Evolutionary conservation across 2,113 vertebrate genomes (phyloP).

Genomic region (Dipodomys spectabilis): DNA sequence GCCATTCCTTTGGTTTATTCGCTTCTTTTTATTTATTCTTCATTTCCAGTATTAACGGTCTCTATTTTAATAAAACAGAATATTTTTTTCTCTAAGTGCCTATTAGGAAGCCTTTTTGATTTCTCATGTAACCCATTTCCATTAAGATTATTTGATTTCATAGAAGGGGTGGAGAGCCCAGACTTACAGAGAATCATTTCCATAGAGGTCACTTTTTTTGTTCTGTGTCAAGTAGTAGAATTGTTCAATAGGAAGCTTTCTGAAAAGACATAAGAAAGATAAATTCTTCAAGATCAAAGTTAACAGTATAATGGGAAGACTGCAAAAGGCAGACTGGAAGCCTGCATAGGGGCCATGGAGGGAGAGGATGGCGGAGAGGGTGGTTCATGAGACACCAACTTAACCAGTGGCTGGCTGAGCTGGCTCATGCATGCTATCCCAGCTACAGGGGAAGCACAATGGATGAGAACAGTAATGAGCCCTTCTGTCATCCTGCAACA

Average conservation of each 20-base stretch:
- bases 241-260: slow-evolving; percentile 80
- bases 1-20: neutral
- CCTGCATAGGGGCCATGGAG: too few relatives aligned
- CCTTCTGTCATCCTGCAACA: too few relatives aligned
- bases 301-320: neutral
- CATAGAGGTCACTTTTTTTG: slow-evolving; percentile 84
- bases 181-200: slow-evolving; percentile 89
- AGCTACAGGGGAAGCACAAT: too few relatives aligned
- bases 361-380: too few relatives aligned
- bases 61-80: neutral
- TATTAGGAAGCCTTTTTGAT: neutral
- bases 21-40: slow-evolving; percentile 20
- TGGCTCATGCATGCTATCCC: too few relatives aligned
- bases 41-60: slow-evolving; percentile 22
- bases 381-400: too few relatives aligned
- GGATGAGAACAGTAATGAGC: too few relatives aligned
- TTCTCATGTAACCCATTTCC: slow-evolving; percentile 27
- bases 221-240: slow-evolving; percentile 77
- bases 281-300: slow-evolving; percentile 22
- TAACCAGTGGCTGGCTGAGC: too few relatives aligned
- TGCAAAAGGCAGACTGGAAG: neutral
- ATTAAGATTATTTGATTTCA: slow-evolving; percentile 49
- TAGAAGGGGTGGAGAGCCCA: neutral
- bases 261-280: slow-evolving; percentile 73
- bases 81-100: slow-evolving; percentile 4